A percentile compares a stretch with the other conserved stretches of the same genome.
Evolutionary conservation across 2,113 vertebrate species (phyloP).

Genomic region (Pseudopipra pipra): DNA sequence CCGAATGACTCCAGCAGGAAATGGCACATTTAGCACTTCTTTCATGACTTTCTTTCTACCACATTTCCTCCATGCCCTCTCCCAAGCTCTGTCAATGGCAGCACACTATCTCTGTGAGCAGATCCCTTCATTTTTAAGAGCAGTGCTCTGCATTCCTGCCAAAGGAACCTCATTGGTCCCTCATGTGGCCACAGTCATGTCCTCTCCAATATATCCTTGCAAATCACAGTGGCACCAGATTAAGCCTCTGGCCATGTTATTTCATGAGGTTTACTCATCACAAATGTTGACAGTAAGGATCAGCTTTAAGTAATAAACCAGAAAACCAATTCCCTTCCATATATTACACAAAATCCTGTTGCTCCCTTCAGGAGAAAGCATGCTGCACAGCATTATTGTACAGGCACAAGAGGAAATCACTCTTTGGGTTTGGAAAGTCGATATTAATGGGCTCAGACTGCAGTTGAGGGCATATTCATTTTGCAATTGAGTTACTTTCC

Average conservation of each 20-base stretch:
- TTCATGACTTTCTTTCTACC: not conserved
- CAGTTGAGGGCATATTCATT: not conserved
- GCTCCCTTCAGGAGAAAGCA: not conserved
- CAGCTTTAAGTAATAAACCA: slow-evolving; percentile 11
- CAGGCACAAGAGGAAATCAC: slow-evolving; percentile 1
- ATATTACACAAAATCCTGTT: not conserved
- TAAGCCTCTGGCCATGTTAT: not conserved
- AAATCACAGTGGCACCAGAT: not conserved
- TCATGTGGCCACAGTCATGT: fast-evolving
- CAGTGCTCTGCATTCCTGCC: not conserved
- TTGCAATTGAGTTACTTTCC: not conserved
- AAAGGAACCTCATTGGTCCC: not conserved
- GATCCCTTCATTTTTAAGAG: not conserved
- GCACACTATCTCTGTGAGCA: not conserved
- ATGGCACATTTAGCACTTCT: slow-evolving; percentile 18
- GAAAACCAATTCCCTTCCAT: slow-evolving; percentile 10
- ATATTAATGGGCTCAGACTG: slow-evolving; percentile 6
- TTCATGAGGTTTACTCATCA: not conserved
- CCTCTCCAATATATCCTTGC: not conserved
- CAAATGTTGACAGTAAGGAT: slow-evolving; percentile 34
- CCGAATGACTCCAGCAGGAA: not conserved
- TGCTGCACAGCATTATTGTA: not conserved
- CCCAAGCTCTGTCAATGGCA: not conserved
- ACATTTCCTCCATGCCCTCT: not conserved
- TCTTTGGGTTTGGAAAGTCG: not conserved